Percentiles rank a stretch among this genome's conserved stretches.
phyloP scores from a whole-genome alignment of 2,888 invertebrate genomes.

The Limnephilus marmoratus region DNA sequence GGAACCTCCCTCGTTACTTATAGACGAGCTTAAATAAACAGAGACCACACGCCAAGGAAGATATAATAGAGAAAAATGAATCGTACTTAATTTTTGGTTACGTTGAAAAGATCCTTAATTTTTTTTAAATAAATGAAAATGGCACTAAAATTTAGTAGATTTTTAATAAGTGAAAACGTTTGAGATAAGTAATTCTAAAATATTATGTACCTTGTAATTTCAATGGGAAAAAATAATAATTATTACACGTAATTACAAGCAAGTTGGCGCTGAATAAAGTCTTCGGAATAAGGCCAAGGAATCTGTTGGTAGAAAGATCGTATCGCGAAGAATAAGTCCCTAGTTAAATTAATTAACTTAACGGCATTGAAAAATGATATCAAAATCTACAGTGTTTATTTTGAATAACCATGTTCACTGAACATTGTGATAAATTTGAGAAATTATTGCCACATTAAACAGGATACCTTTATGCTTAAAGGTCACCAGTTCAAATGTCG shows the following conservation, averaged over 20 bases:
- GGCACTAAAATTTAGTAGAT: no score
- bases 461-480: neutral
- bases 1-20: neutral
- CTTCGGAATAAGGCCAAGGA: conserved; percentile 54
- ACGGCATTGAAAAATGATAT: conserved; percentile 40
- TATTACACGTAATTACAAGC: conserved; percentile 28
- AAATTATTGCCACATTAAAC: neutral
- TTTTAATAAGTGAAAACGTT: no score
- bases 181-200: no score
- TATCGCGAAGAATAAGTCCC: conserved; percentile 29
- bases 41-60: neutral
- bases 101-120: no score
- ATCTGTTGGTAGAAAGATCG: conserved; percentile 34
- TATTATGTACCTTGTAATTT: neutral
- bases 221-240: conserved; percentile 6
- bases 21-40: neutral
- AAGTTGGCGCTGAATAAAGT: conserved; percentile 20
- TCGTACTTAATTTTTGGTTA: no score
- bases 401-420: neutral
- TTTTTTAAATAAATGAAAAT: no score
- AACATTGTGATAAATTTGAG: neutral
- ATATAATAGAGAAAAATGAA: neutral
- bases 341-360: conserved; percentile 34
- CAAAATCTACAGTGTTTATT: neutral
- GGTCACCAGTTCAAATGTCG: neutral